A percentile compares a stretch with the other conserved stretches of the same genome.
Conservation (phyloP, 2,797 vertebrate genomes). For the Betta splendens region DNA sequence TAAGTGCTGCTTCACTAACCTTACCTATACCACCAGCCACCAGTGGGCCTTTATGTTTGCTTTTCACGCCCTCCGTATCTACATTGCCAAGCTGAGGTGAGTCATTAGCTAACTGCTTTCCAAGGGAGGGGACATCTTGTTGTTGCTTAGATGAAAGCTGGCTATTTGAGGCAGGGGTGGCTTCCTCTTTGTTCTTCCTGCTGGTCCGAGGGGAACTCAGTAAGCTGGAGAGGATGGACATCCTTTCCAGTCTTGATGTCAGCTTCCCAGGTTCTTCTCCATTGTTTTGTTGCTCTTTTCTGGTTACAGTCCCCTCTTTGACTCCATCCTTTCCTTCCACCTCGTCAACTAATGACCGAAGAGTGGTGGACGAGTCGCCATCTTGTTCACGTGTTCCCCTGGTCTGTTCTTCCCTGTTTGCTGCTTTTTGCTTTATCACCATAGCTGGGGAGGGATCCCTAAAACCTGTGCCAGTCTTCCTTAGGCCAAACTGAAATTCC, state of each 20-base stretch:
- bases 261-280: constrained; percentile 74
- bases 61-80: constrained; percentile 34
- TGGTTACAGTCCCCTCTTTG: constrained; percentile 53
- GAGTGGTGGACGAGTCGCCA: constrained; percentile 28
- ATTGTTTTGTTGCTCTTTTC: constrained; percentile 57
- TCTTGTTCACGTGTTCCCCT: constrained; percentile 72
- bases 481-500: constrained; percentile 88
- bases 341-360: constrained; percentile 53
- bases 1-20: constrained; percentile 53
- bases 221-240: constrained; percentile 90
- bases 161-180: constrained; percentile 27
- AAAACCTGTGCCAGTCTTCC: constrained; percentile 75
- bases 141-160: constrained; percentile 26
- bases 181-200: constrained; percentile 59
- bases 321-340: constrained; percentile 70
- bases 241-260: constrained; percentile 88
- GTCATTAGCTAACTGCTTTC: constrained; percentile 28
- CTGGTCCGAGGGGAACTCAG: constrained; percentile 67
- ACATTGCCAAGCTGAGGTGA: constrained; percentile 43
- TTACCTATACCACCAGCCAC: constrained; percentile 31
- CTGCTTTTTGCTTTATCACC: constrained; percentile 85
- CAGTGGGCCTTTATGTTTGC: constrained; percentile 28
- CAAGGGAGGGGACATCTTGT: constrained; percentile 20
- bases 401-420: constrained; percentile 76
- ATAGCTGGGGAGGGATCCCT: constrained; percentile 83